Conservation (phyloP, 2,113 vertebrate species). For the Alligator sinensis region DNA sequence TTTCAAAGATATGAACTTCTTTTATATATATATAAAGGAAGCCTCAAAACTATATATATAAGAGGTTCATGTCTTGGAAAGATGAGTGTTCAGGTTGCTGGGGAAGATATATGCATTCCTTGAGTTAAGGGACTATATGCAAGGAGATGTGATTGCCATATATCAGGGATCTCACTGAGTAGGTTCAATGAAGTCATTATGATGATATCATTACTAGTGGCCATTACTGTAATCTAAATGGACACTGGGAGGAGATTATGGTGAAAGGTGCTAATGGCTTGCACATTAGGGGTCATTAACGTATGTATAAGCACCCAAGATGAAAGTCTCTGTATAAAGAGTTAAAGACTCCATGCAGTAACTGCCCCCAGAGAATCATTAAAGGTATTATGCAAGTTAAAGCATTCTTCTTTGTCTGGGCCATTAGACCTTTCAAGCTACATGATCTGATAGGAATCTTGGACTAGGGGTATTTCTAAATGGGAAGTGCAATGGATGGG, state of each 20-base stretch:
- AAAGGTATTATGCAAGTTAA: conserved; percentile 71
- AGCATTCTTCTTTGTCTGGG: conserved; percentile 69
- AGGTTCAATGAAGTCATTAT: conserved; percentile 63
- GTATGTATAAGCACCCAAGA: conserved; percentile 61
- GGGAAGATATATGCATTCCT: neutral
- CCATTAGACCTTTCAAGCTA: conserved; percentile 67
- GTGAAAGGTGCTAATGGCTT: conserved; percentile 75
- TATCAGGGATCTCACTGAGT: conserved; percentile 15
- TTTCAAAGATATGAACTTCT: too few species aligned
- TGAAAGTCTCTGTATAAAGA: conserved; percentile 67
- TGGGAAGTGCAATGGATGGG: conserved; percentile 31
- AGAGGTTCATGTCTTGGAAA: neutral
- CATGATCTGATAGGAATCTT: conserved; percentile 48
- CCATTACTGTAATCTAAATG: conserved; percentile 75
- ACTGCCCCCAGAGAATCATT: conserved; percentile 61
- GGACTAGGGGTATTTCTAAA: conserved; percentile 64
- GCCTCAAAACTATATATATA: neutral
- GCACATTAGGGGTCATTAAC: conserved; percentile 69
- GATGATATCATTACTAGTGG: conserved; percentile 72
- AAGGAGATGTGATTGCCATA: neutral
- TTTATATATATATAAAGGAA: neutral
- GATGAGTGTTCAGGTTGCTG: neutral
- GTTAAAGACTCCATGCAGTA: conserved; percentile 68
- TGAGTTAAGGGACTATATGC: neutral
- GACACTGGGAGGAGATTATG: conserved; percentile 74